phyloP scores from a whole-genome alignment of 2,113 vertebrate genomes.

The Zeus faber region DNA sequence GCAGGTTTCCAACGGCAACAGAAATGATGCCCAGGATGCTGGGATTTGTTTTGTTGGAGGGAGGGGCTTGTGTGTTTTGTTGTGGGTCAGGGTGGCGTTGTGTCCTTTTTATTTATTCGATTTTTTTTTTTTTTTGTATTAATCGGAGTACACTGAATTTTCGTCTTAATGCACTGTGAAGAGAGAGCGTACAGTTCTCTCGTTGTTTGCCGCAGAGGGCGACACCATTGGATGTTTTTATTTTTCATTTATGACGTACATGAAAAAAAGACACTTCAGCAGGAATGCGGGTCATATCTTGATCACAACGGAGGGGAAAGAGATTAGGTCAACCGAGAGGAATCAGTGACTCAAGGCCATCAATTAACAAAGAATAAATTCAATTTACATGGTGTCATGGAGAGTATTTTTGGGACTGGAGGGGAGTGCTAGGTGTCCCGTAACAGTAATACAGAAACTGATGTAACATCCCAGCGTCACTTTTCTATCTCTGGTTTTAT shows the following conservation, averaged over 20 bases:
- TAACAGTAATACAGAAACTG: conserved; percentile 40
- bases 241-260: too few species aligned
- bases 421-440: conserved; percentile 47
- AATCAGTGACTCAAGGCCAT: conserved; percentile 49
- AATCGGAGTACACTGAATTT: conserved; percentile 81
- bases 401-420: conserved; percentile 34
- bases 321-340: conserved; percentile 51
- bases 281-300: conserved; percentile 48
- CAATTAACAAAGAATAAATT: conserved; percentile 36
- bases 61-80: conserved; percentile 41
- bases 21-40: conserved; percentile 67
- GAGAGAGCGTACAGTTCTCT: conserved; percentile 60
- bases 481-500: conserved; percentile 44
- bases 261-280: too few species aligned
- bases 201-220: conserved; percentile 46
- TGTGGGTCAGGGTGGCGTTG: conserved; percentile 14
- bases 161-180: conserved; percentile 84
- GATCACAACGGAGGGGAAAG: conserved; percentile 41
- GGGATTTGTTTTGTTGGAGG: conserved; percentile 45
- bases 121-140: conserved; percentile 54
- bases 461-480: conserved; percentile 31
- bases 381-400: conserved; percentile 30
- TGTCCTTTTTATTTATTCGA: conserved; percentile 24
- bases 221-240: conserved; percentile 50
- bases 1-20: conserved; percentile 49